Conservation (phyloP, 2,888 invertebrate species). For the Drosophila heteroneura region DNA sequence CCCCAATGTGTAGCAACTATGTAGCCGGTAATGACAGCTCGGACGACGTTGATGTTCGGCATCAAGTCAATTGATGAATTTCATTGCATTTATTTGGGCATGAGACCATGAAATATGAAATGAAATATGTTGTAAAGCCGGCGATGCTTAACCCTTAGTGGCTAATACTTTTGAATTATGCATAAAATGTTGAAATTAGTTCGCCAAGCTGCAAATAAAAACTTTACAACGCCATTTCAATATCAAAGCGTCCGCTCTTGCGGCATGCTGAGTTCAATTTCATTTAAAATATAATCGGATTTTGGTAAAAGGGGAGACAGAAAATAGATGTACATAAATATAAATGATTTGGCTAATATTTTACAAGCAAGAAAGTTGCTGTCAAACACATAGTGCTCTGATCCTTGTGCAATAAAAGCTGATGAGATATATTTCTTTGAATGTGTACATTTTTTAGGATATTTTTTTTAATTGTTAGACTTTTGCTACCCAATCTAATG, state of each 20-base stretch:
- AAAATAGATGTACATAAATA: not conserved
- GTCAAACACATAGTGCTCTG: not conserved
- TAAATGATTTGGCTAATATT: not conserved
- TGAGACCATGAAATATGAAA: slow-evolving; percentile 70
- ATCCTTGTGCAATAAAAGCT: not conserved
- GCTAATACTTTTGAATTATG: slow-evolving; percentile 71
- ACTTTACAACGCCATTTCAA: slow-evolving; percentile 71
- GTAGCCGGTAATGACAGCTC: slow-evolving; percentile 32
- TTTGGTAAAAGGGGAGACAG: not conserved
- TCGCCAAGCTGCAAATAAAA: slow-evolving; percentile 54
- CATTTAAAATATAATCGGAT: slow-evolving; percentile 45
- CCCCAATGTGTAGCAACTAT: slow-evolving; percentile 42
- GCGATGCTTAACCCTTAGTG: slow-evolving; percentile 63
- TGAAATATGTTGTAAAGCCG: slow-evolving; percentile 57
- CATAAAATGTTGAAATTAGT: slow-evolving; percentile 73
- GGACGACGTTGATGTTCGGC: slow-evolving; percentile 39
- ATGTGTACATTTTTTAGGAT: not conserved
- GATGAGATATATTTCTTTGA: not conserved
- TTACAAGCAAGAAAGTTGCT: not conserved
- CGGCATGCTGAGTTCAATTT: slow-evolving; percentile 36
- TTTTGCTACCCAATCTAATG: not conserved
- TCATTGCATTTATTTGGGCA: slow-evolving; percentile 78
- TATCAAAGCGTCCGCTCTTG: slow-evolving; percentile 71
- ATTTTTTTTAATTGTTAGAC: not conserved
- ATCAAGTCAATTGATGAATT: slow-evolving; percentile 74